Evolutionary conservation across 2,113 vertebrate genomes (phyloP).

Genomic region (Benitochromis conjunctus): DNA sequence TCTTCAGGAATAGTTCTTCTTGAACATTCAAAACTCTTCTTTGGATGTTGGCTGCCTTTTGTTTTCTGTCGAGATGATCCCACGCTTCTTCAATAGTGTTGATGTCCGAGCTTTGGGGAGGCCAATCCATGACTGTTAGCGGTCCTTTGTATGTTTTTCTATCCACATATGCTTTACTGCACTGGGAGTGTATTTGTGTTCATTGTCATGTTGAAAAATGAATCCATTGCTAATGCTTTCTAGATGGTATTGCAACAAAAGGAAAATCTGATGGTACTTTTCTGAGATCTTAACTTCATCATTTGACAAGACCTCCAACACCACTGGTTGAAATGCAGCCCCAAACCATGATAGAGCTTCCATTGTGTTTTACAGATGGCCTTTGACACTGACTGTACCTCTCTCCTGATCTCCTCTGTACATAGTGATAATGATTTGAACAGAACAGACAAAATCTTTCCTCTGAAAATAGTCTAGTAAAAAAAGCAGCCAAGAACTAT

Average conservation of each 20-base stretch:
- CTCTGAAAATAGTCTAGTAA: background rate
- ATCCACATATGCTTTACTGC: background rate
- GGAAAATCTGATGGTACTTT: background rate
- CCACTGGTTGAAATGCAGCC: background rate
- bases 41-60: background rate
- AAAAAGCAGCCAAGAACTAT: background rate
- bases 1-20: background rate
- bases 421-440: background rate
- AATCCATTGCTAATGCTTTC: background rate
- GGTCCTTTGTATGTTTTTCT: background rate
- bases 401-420: background rate
- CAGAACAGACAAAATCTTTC: background rate
- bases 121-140: background rate
- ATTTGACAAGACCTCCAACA: background rate
- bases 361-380: background rate
- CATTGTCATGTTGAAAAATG: background rate
- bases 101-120: background rate
- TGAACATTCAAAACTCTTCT: background rate
- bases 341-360: background rate
- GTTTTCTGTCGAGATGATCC: background rate
- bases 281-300: background rate
- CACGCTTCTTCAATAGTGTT: background rate
- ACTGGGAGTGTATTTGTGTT: background rate
- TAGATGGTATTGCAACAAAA: background rate
- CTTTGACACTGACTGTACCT: background rate